Percentiles rank a stretch among this genome's conserved stretches.
phyloP scores from a whole-genome alignment of 64 coral and sea anemone genomes.

The Stichodactyla helianthus region DNA sequence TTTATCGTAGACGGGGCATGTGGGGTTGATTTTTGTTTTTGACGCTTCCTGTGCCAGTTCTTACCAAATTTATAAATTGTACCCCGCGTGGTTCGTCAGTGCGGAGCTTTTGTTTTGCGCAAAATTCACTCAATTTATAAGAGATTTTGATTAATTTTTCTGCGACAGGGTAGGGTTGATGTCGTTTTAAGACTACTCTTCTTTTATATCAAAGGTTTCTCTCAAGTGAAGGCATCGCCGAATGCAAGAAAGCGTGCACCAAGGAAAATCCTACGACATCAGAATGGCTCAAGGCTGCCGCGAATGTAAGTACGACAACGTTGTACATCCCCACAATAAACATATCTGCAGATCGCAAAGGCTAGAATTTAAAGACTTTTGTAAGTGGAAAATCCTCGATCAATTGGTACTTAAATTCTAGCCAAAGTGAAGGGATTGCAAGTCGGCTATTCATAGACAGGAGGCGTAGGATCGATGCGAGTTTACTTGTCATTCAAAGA shows the following conservation, averaged over 20 bases:
- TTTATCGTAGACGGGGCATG: constrained; percentile 6
- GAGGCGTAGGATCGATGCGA: constrained; percentile 24
- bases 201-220: constrained; percentile 76
- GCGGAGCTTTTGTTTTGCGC: constrained; percentile 19
- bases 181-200: neutral
- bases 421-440: constrained; percentile 9
- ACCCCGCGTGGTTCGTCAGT: constrained; percentile 23
- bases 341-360: constrained; percentile 6
- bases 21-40: neutral
- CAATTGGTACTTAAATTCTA: neutral
- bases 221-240: constrained; percentile 86
- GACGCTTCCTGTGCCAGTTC: neutral
- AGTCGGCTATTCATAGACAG: constrained; percentile 15
- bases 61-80: neutral
- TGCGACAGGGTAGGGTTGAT: neutral
- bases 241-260: constrained; percentile 77
- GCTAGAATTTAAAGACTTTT: neutral
- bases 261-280: constrained; percentile 82
- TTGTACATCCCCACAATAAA: neutral
- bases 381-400: neutral
- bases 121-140: neutral
- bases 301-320: constrained; percentile 75
- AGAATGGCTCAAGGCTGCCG: constrained; percentile 76
- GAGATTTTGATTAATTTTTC: neutral
- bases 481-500: constrained; percentile 62